Base-by-base conservation (phyloP, 2,113 vertebrate species). In the Pelodiscus sinensis region DNA sequence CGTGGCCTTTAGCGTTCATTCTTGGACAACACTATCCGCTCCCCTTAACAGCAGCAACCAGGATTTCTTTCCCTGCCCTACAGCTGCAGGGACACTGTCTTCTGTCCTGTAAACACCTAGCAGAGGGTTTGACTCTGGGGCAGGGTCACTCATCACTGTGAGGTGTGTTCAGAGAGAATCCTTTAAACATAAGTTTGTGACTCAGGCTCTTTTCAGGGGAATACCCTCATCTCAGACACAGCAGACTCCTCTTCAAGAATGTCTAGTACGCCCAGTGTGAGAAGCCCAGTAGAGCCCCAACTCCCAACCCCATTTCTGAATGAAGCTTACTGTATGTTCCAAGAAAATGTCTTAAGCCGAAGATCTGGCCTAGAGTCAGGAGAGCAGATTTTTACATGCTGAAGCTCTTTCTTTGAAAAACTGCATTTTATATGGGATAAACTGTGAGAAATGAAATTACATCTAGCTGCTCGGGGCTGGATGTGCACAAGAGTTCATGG, bases 101-200 rank as follows among this genome's bases (percentile, higher is more conserved):
- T 0, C 3, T 35, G 9, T 22, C 18, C 31, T 38, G 31, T 19
- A 9, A 6, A 18, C 13, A 6, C 12, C n/a, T 2, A 1, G 10
- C 0, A 1, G n/a, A 24, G 29, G 31, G 29, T 18, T 18, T 24
- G 35, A 24, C 31, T 51, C 21, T 19, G 7, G 3, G 3, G 8
- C 1, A 75, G 57, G 83, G 2, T 0, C 4, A 44, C 44, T 44
- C 44, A 18, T 2, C 24, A 10, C 12, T 86, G 4, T 12, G 9
- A 0, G 52, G 9, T 0, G 0, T 1, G 44, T 6, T 5, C 4
- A 51, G 57, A 80, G 29, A n/a, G 19, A 78, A 73, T 27, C 44
- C 19, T 35, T 0, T 24, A 4, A 13, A 1, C 14, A 58, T 18
- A 8, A 0, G 0, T 44, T 35, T 27, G n/a, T 60, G 58, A 60